Evolutionary conservation across 2,888 invertebrate species (phyloP).

Genomic region (Timema podura): DNA sequence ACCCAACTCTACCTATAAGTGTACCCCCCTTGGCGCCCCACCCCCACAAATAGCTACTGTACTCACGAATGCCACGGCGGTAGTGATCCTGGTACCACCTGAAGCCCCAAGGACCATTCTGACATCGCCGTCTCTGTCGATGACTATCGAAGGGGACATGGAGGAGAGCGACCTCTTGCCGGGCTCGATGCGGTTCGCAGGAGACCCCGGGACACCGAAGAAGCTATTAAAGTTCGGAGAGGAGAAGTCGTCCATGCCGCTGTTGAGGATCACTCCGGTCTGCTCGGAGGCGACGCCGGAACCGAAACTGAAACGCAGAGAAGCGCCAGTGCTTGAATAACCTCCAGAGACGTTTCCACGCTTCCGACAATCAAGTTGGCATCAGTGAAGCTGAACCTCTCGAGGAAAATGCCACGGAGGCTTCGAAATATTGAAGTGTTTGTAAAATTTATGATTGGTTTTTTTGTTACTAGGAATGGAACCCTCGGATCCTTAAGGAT

Average conservation of each 20-base stretch:
- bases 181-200: conserved; percentile 73
- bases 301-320: conserved; percentile 63
- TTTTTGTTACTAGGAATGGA: no score
- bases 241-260: conserved; percentile 95
- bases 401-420: no score
- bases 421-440: no score
- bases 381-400: no score
- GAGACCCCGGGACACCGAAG: conserved; percentile 70
- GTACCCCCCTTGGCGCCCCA: no score
- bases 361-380: no score
- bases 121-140: conserved; percentile 50
- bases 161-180: conserved; percentile 82
- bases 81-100: conserved; percentile 54
- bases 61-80: conserved; percentile 44
- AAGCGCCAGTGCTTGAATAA: no score
- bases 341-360: no score
- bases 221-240: conserved; percentile 65
- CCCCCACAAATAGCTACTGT: neutral
- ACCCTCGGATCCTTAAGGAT: no score
- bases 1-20: no score
- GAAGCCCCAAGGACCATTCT: conserved; percentile 52
- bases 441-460: no score
- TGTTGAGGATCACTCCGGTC: conserved; percentile 90
- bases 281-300: conserved; percentile 70
- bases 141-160: conserved; percentile 78